Conservation (phyloP, 2,797 vertebrate genomes). For the Stomatorhinus walkeri region DNA sequence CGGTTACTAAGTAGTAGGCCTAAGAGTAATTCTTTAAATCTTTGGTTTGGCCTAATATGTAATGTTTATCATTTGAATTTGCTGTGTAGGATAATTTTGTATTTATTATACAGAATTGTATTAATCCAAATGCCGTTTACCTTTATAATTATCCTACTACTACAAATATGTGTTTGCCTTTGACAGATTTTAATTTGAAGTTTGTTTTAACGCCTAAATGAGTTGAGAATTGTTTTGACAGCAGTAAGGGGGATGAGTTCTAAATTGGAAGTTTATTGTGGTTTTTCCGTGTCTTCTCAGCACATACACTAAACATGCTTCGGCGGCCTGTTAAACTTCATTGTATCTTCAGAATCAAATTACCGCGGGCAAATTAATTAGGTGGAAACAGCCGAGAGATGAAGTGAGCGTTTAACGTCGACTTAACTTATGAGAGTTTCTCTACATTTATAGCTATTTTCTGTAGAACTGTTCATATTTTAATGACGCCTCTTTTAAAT, state of each 20-base stretch:
- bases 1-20: background rate
- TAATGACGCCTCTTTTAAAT: constrained; percentile 53
- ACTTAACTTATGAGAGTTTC: constrained; percentile 15
- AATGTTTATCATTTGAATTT: constrained; percentile 6
- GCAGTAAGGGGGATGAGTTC: constrained; percentile 32
- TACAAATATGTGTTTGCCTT: background rate
- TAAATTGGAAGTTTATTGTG: constrained; percentile 57
- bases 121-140: background rate
- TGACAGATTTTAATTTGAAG: background rate
- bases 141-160: background rate
- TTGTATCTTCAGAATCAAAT: constrained; percentile 81
- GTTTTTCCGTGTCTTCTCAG: constrained; percentile 62
- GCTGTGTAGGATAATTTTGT: background rate
- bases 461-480: constrained; percentile 49
- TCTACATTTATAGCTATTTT: constrained; percentile 38
- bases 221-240: constrained; percentile 22
- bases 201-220: constrained; percentile 25
- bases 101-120: background rate
- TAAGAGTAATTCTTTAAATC: background rate
- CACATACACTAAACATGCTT: constrained; percentile 66
- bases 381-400: constrained; percentile 59
- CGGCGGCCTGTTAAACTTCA: constrained; percentile 64
- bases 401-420: background rate
- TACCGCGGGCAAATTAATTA: constrained; percentile 78
- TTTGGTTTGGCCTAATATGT: background rate